Evolutionary conservation across 2,113 vertebrate species (phyloP).

Genomic region (Grus americana): DNA sequence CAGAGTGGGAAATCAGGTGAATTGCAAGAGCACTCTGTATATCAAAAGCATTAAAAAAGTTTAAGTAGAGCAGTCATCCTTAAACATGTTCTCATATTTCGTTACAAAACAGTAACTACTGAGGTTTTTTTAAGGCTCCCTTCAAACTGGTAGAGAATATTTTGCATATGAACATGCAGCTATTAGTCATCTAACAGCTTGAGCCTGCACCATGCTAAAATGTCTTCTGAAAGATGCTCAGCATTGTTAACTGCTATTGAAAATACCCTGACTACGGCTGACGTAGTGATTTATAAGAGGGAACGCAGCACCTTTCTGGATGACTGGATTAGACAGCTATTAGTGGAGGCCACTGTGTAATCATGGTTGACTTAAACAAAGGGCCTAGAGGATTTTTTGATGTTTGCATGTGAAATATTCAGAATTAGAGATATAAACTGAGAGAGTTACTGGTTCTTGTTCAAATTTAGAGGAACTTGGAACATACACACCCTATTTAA

Average conservation of each 20-base stretch:
- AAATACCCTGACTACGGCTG: neutral
- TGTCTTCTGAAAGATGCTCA: neutral
- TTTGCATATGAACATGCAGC: neutral
- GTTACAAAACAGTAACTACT: neutral
- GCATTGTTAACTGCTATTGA: neutral
- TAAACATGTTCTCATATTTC: neutral
- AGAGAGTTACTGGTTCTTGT: neutral
- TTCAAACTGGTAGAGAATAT: neutral
- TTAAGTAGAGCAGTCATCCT: neutral
- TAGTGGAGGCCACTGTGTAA: neutral
- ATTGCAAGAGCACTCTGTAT: neutral
- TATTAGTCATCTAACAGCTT: neutral
- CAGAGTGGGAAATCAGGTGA: neutral
- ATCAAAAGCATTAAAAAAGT: neutral
- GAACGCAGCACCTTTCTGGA: neutral
- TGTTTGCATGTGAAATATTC: neutral
- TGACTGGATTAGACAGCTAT: neutral
- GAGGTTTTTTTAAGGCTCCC: neutral
- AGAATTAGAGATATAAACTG: neutral
- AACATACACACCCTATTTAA: neutral
- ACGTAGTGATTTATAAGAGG: neutral
- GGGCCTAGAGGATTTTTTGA: neutral
- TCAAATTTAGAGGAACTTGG: neutral
- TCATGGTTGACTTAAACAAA: neutral
- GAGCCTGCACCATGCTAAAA: neutral